phyloP scores from a whole-genome alignment of 1,140 invertebrate species.

The Steinernema khuongi region DNA sequence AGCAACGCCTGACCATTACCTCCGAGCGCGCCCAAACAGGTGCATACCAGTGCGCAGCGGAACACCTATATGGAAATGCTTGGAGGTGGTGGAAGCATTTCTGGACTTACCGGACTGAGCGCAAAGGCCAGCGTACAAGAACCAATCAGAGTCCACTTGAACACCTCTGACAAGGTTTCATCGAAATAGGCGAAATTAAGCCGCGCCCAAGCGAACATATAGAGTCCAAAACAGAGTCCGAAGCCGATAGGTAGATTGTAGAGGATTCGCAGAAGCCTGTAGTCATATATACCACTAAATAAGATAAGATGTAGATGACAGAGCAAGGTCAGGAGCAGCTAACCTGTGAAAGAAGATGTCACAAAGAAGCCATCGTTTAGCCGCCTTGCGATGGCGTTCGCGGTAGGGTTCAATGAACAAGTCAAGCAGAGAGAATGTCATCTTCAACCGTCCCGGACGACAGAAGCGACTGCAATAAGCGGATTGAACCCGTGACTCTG shows the following conservation, averaged over 20 bases:
- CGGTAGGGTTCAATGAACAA: too few relatives aligned
- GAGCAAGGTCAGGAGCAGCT: slow-evolving; percentile 21
- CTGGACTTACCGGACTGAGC: slow-evolving; percentile 31
- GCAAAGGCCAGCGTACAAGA: slow-evolving; percentile 33
- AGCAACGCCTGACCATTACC: slow-evolving; percentile 34
- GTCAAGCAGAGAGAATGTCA: too few relatives aligned
- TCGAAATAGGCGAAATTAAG: slow-evolving; percentile 42
- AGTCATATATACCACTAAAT: slow-evolving; percentile 36
- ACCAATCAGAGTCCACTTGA: slow-evolving; percentile 35
- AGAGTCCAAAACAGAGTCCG: slow-evolving; percentile 21
- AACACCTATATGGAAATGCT: slow-evolving; percentile 38
- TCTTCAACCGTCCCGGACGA: too few relatives aligned
- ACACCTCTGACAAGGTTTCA: not conserved
- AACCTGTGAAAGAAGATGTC: too few relatives aligned
- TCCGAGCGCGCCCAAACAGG: slow-evolving; percentile 36
- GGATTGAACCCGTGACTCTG: too few relatives aligned
- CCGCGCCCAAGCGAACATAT: slow-evolving; percentile 39
- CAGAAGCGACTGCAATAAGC: too few relatives aligned
- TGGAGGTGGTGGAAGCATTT: not conserved
- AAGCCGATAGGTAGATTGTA: slow-evolving; percentile 42
- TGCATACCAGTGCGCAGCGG: slow-evolving; percentile 41
- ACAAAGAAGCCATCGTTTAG: too few relatives aligned
- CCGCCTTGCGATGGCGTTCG: too few relatives aligned
- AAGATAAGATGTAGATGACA: not conserved
- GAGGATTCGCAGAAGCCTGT: slow-evolving; percentile 28